Base-by-base conservation (phyloP, 2,888 invertebrate species). In the Prostheceraeus crozeri region DNA sequence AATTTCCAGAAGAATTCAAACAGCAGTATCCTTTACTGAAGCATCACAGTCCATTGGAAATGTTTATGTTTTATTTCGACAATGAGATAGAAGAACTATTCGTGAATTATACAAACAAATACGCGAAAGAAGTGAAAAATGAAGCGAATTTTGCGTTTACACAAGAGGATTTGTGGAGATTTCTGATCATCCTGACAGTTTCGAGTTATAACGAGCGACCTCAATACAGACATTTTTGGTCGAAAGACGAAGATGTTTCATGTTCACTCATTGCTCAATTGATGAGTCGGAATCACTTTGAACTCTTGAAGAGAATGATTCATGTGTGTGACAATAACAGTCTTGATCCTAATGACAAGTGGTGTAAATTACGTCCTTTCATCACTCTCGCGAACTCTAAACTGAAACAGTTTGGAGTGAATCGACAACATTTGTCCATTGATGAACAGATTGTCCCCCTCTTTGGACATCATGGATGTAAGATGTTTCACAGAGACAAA, bases 391-490 rank as follows among this genome's bases (percentile, higher is more conserved):
- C 40, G 19, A 40, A 40, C 33, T 16, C 19, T n/a, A 4, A 40
- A 21, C 19, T 40, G n/a, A 40, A 40, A 40, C 40, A 40, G 40
- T 40, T 40, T 40, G 40, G 40, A 40, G 40, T 40, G 40, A 40
- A n/a, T 21, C 40, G n/a, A 14, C 40, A 8, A 11, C n/a, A 8
- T n/a, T n/a, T 33, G 8, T 40, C n/a, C 40, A 40, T 40, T 40
- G 40, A 40, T 21, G 19, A 40, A 4, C 6, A 40, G n/a, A 40
- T 40, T 4, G 6, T 40, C 40, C 40, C 40, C 14, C n/a, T 8
- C n/a, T 33, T 10, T 33, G n/a, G 33, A 33, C 33, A 33, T 4
- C 40, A 40, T 40, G 4, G 4, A n/a, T 40, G 40, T n/a, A 40
- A 40, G 19, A 40, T 40, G 40, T 40, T 8, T n/a, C n/a, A 40